Percentiles rank a stretch among this genome's conserved stretches.
Conservation (phyloP, 1,140 invertebrate genomes). For the Pentalonia nigronervosa region DNA sequence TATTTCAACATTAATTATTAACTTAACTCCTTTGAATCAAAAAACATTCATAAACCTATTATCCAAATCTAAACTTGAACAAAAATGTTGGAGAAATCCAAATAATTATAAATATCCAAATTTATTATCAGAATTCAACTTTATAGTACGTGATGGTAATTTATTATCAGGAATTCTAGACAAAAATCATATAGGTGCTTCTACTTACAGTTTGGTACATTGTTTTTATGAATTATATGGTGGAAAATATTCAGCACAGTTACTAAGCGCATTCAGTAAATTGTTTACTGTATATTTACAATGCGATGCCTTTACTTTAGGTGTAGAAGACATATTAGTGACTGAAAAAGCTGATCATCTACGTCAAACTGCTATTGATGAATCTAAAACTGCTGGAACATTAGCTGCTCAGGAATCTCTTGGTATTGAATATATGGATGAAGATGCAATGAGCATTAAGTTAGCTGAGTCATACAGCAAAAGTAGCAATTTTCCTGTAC, state of each 20-base stretch:
- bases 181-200: conserved; percentile 95
- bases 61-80: conserved; percentile 66
- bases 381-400: conserved; percentile 69
- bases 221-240: conserved; percentile 96
- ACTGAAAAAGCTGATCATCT: conserved; percentile 74
- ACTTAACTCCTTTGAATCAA: conserved; percentile 76
- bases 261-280: conserved; percentile 90
- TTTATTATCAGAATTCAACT: conserved; percentile 88
- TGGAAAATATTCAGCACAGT: conserved; percentile 77
- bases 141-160: conserved; percentile 89
- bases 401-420: conserved; percentile 76
- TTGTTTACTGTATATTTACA: conserved; percentile 92
- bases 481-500: conserved; percentile 79
- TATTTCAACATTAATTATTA: conserved; percentile 86
- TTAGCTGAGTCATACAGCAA: conserved; percentile 76
- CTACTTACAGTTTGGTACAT: conserved; percentile 91
- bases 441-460: conserved; percentile 69
- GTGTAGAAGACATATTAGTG: conserved; percentile 93
- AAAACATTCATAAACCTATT: conserved; percentile 70
- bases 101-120: conserved; percentile 62
- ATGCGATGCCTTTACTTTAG: conserved; percentile 89
- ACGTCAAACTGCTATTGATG: conserved; percentile 75
- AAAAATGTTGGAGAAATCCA: conserved; percentile 64
- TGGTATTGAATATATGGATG: conserved; percentile 68
- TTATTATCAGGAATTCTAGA: conserved; percentile 93